Percentiles rank a stretch among this genome's conserved stretches.
These are phyloP conservation scores for Corticium candelabrum DNA, from an alignment of 37 sponge, comb jelly and placozoan species.

Conservation along the genomic window DNA sequence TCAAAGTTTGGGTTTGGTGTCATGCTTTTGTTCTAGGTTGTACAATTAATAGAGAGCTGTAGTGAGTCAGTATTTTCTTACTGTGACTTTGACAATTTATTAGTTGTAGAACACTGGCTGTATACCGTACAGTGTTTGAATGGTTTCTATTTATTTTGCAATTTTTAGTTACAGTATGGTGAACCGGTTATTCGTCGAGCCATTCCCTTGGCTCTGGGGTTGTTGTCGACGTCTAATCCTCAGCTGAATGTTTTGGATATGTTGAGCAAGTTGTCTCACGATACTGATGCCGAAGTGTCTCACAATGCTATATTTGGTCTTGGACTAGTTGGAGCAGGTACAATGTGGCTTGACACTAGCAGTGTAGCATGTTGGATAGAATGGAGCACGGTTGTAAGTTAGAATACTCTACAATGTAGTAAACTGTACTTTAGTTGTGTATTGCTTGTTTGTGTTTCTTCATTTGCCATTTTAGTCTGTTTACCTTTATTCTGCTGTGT, in stretches of 20 bases:
- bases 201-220: slow-evolving; percentile 83
- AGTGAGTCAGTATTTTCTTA: too few species aligned
- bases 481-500: background rate
- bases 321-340: slow-evolving; percentile 86
- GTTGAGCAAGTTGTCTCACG: slow-evolving; percentile 93
- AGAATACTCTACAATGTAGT: background rate
- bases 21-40: too few species aligned
- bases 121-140: too few species aligned
- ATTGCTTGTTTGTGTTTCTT: background rate
- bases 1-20: too few species aligned
- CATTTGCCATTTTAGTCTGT: background rate
- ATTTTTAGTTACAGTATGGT: slow-evolving; percentile 76
- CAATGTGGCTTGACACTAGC: background rate
- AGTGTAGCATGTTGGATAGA: background rate
- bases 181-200: slow-evolving; percentile 82
- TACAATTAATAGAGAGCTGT: too few species aligned
- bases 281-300: slow-evolving; percentile 79
- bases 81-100: too few species aligned
- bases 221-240: slow-evolving; percentile 89
- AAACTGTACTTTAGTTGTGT: too few species aligned
- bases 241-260: slow-evolving; percentile 85
- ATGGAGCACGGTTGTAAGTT: background rate
- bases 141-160: too few species aligned
- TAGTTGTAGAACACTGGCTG: too few species aligned
- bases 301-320: slow-evolving; percentile 92